Base-by-base conservation (phyloP, 1,140 invertebrate species). In the Drosophila guanche region DNA sequence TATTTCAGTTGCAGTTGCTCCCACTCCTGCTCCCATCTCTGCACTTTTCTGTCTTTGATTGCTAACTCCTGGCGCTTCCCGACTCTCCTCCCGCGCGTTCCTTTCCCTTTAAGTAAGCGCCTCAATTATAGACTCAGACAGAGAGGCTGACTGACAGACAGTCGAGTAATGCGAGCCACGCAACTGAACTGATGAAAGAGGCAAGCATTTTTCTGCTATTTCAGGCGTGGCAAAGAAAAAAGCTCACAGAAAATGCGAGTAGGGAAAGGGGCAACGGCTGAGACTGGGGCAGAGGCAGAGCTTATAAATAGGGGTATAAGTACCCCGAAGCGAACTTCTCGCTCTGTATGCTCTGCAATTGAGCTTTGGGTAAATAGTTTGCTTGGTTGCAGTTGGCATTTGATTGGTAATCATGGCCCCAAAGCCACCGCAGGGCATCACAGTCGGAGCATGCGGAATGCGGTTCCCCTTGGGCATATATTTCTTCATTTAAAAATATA, bases 1-100 rank as follows among this genome's bases (percentile, higher is more conserved):
- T 80, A 80, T 85, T 86, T 73, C 77, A 85, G 80, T 86, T 85
- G 80, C 81, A 85, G 77, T 81, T 75, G 16, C 55, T 54, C 46
- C 58, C 23, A 23, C n/a, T 23, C 25, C 8, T 20, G 4, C 51
- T 48, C 69, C 60, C 59, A 60, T 65, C 79, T 59, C 61, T 20
- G 16, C 16, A 37, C 10, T 37, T 37, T 37, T 37, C 10, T 12
- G 33, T 37, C 33, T 80, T 69, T 85, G 79, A 84, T 85, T 84
- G 80, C 80, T 8, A 25, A 20, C 33, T 37, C 33, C 27, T 10
- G 53, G 47, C 45, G 3, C 46, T 37, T 27, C 14, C 58, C 56
- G 56, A 25, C 50, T 23, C 14, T 37, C 40, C 6, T 45, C 45
- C 33, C 37, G 22, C 40, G 4, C 37, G 41, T 29, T 46, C 14